phyloP scores from a whole-genome alignment of 2,888 invertebrate genomes.

The Ichneumon xanthorius region DNA sequence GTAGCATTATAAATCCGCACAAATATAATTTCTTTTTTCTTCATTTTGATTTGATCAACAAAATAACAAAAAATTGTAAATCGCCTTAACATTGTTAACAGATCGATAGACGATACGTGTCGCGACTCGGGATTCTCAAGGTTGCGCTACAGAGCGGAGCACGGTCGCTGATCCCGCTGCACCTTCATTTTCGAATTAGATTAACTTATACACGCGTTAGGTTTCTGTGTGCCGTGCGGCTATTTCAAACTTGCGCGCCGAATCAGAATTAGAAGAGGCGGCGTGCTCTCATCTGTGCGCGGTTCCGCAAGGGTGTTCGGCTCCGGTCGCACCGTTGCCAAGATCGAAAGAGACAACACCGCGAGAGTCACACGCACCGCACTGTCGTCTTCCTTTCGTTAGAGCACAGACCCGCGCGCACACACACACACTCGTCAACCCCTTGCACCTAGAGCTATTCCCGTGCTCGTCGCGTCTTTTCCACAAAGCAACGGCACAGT shows the following conservation, averaged over 20 bases:
- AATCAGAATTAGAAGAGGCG: conserved; percentile 52
- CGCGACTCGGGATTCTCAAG: conserved; percentile 37
- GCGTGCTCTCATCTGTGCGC: not conserved
- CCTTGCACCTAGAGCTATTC: conserved; percentile 44
- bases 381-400: conserved; percentile 19
- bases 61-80: too few species aligned
- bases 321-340: conserved; percentile 18
- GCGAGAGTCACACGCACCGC: conserved; percentile 12
- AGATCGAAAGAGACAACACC: not conserved
- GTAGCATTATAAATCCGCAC: too few species aligned
- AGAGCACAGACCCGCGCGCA: not conserved
- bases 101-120: not conserved
- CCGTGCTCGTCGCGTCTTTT: conserved; percentile 42
- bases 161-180: conserved; percentile 63
- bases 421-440: not conserved
- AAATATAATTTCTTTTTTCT: not conserved
- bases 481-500: conserved; percentile 23
- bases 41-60: not conserved
- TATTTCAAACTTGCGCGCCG: conserved; percentile 48
- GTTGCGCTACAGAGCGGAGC: conserved; percentile 48
- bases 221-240: conserved; percentile 38
- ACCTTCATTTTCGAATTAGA: conserved; percentile 46
- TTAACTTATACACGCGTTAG: conserved; percentile 14
- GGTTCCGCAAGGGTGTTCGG: conserved; percentile 8
- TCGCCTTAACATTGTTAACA: not conserved